phyloP scores from a whole-genome alignment of 2,797 vertebrate genomes.

The Cryptoprocta ferox region DNA sequence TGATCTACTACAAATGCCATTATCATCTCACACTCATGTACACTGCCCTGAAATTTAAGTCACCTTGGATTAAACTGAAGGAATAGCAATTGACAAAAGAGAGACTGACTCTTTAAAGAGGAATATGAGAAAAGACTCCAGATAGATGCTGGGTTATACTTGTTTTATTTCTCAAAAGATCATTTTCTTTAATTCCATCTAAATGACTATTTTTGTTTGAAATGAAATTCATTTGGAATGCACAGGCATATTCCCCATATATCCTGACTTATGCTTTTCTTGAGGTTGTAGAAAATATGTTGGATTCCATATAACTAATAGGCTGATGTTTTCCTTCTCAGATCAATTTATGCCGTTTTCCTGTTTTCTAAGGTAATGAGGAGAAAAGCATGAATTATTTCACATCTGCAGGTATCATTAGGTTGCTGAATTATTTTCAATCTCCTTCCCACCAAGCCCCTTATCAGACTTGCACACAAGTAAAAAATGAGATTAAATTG shows the following conservation, averaged over 20 bases:
- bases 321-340: not conserved
- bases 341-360: not conserved
- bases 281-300: not conserved
- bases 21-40: not conserved
- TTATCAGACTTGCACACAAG: not conserved
- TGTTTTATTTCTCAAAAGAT: not conserved
- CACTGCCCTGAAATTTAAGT: not conserved
- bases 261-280: not conserved
- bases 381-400: not conserved
- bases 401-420: not conserved
- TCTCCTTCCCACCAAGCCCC: not conserved
- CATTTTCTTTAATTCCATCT: not conserved
- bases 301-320: not conserved
- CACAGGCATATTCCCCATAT: not conserved
- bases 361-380: constrained; percentile 12
- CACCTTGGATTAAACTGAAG: not conserved
- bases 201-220: not conserved
- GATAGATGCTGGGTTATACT: not conserved
- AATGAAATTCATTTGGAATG: not conserved
- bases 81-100: not conserved
- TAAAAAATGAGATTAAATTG: not conserved
- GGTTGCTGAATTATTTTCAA: not conserved
- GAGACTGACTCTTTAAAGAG: not conserved
- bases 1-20: too few species aligned
- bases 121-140: not conserved